These are phyloP conservation scores for Radopholus similis DNA, from an alignment of 1,140 invertebrate genomes.

Conservation along the genomic window DNA sequence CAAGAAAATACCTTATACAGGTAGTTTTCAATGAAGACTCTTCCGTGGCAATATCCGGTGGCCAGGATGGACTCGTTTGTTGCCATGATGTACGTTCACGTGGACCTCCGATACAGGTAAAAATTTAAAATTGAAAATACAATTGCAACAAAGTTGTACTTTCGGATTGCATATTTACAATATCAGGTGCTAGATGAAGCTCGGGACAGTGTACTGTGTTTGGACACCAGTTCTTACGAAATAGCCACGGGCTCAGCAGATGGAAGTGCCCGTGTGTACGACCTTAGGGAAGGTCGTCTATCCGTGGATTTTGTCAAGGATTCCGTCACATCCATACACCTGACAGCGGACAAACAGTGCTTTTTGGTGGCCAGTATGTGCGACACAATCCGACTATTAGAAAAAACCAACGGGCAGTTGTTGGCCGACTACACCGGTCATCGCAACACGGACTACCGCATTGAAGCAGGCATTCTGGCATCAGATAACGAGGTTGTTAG, in stretches of 20 bases:
- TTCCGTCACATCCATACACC: constrained; percentile 20
- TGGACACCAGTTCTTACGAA: constrained; percentile 33
- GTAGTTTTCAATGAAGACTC: constrained; percentile 43
- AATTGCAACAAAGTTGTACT: too few relatives aligned
- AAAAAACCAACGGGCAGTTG: constrained; percentile 36
- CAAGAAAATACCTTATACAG: background rate
- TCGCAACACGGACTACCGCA: constrained; percentile 33
- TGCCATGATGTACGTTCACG: constrained; percentile 39
- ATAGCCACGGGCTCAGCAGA: constrained; percentile 43
- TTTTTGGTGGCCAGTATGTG: constrained; percentile 32
- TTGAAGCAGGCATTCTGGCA: constrained; percentile 34
- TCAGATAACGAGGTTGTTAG: constrained; percentile 40
- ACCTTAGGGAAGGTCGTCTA: constrained; percentile 39
- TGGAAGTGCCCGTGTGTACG: constrained; percentile 34
- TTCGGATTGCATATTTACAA: background rate
- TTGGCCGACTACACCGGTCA: constrained; percentile 40
- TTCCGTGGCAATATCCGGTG: constrained; percentile 38
- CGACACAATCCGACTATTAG: constrained; percentile 25
- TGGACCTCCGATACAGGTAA: constrained; percentile 40
- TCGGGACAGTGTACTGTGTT: constrained; percentile 36
- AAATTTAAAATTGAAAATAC: background rate
- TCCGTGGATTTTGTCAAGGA: constrained; percentile 36
- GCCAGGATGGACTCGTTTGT: constrained; percentile 37
- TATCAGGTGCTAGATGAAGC: constrained; percentile 40
- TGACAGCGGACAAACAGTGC: constrained; percentile 45